Evolutionary conservation across 1,140 invertebrate genomes (phyloP).

Genomic region (Brachionus koreanus): DNA sequence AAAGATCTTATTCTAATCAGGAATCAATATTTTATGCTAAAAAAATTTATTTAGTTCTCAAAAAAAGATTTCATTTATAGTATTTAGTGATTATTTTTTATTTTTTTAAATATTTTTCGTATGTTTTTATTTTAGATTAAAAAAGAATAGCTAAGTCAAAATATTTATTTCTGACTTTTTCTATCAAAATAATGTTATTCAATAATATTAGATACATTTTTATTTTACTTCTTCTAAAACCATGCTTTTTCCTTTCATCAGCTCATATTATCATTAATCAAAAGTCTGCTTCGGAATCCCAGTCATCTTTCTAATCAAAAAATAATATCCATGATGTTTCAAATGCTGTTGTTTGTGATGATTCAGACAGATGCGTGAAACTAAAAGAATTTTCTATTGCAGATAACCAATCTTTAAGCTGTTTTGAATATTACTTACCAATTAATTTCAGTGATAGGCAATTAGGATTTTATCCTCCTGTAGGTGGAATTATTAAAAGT

Average conservation of each 20-base stretch:
- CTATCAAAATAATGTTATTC: neutral
- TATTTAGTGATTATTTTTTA: neutral
- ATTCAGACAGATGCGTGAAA: too few relatives aligned
- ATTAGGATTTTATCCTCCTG: neutral
- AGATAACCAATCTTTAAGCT: too few relatives aligned
- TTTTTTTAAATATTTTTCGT: too few relatives aligned
- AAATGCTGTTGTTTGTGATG: neutral
- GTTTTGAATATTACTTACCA: neutral
- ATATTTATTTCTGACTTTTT: neutral
- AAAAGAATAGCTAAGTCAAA: too few relatives aligned
- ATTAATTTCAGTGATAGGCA: neutral
- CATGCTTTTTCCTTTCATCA: neutral
- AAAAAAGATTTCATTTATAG: neutral
- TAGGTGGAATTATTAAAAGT: too few relatives aligned
- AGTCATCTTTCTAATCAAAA: neutral
- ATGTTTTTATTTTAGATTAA: too few relatives aligned
- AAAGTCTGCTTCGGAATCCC: neutral
- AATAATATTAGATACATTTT: neutral
- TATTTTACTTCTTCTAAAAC: neutral
- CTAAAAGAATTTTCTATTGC: too few relatives aligned
- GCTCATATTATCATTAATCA: neutral
- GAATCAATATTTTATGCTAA: too few relatives aligned
- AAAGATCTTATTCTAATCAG: too few relatives aligned
- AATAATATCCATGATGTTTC: neutral
- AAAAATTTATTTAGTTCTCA: too few relatives aligned